These are phyloP conservation scores for Drosophila nr. perissopoda DNA, from an alignment of 2,888 invertebrate genomes.

Conservation along the genomic window DNA sequence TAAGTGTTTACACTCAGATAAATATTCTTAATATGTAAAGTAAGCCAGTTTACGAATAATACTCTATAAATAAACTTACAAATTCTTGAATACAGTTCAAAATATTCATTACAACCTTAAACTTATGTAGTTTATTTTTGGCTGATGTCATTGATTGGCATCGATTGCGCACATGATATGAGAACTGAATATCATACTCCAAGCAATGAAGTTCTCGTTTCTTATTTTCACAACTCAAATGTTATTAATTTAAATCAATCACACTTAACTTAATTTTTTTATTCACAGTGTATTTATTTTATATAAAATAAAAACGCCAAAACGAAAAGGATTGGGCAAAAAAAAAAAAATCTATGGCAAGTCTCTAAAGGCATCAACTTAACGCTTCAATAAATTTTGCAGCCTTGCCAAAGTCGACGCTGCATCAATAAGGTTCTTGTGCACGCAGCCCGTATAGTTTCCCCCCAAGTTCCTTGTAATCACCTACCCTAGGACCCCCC, in stretches of 20 bases:
- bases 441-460: constrained; percentile 60
- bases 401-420: constrained; percentile 58
- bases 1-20: background rate
- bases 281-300: background rate
- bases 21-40: background rate
- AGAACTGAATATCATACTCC: background rate
- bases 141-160: background rate
- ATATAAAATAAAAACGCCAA: background rate
- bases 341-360: constrained; percentile 39
- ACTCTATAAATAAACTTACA: background rate
- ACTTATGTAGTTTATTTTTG: no score
- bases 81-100: background rate
- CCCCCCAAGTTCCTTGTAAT: background rate
- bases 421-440: constrained; percentile 83
- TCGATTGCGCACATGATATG: background rate
- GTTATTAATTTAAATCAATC: background rate
- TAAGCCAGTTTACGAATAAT: background rate
- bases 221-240: background rate
- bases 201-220: background rate
- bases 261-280: no score
- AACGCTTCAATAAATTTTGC: constrained; percentile 82
- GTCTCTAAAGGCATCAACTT: constrained; percentile 77
- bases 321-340: background rate
- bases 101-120: background rate
- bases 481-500: background rate